These are phyloP conservation scores for Erpornis zantholeuca DNA, from an alignment of 2,113 vertebrate genomes.

Conservation along the genomic window DNA sequence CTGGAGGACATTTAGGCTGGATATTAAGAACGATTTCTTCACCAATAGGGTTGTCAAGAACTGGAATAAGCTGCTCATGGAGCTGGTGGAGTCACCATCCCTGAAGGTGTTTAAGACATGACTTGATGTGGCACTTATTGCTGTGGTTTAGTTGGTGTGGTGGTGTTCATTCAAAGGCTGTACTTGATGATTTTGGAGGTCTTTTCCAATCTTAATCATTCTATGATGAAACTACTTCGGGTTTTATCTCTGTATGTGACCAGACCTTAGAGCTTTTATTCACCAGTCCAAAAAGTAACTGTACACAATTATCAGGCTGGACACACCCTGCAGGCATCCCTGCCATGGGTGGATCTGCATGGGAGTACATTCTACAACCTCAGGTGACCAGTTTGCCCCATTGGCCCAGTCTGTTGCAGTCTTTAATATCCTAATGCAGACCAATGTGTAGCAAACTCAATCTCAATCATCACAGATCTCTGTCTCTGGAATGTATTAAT, in stretches of 20 bases:
- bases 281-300: fast-evolving
- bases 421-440: not conserved
- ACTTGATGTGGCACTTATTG: not conserved
- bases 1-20: not conserved
- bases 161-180: not conserved
- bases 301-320: not conserved
- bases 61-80: not conserved
- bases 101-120: fast-evolving
- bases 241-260: not conserved
- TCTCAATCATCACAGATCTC: not conserved
- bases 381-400: not conserved
- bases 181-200: not conserved
- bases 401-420: not conserved
- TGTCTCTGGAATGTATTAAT: not conserved
- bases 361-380: not conserved
- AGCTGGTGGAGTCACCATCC: not conserved
- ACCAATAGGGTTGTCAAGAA: not conserved
- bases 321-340: not conserved
- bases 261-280: not conserved
- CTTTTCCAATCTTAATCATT: not conserved
- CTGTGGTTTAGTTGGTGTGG: not conserved
- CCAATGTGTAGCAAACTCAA: not conserved
- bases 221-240: not conserved
- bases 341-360: not conserved
- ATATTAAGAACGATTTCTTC: not conserved